Conservation (phyloP, 1,140 invertebrate species). For the Zophobas atratus region DNA sequence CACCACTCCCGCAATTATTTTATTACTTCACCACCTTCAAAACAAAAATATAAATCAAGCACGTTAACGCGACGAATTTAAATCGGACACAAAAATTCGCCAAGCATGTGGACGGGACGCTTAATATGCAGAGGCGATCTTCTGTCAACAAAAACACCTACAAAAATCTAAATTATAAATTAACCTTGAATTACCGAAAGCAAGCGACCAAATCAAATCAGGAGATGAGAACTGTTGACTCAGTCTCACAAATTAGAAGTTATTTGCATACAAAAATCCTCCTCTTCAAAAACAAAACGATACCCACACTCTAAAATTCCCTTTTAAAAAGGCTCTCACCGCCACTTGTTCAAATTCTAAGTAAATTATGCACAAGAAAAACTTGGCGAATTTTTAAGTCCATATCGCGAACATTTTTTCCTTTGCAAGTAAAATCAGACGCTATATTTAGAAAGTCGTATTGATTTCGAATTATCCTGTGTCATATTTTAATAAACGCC, state of each 20-base stretch:
- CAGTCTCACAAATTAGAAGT: background rate
- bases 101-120: too few species aligned
- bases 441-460: background rate
- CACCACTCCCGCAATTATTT: too few species aligned
- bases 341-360: conserved; percentile 14
- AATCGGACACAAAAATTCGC: too few species aligned
- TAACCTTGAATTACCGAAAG: conserved; percentile 27
- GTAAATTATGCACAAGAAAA: conserved; percentile 23
- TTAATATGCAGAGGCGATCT: too few species aligned
- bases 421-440: conserved; percentile 3
- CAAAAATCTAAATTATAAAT: background rate
- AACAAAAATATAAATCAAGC: too few species aligned
- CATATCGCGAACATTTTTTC: background rate
- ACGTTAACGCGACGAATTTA: too few species aligned
- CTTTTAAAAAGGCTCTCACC: conserved; percentile 12
- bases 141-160: too few species aligned
- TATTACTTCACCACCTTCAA: too few species aligned
- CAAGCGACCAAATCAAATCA: conserved; percentile 13
- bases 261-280: conserved; percentile 1
- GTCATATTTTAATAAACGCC: background rate
- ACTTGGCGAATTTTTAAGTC: background rate
- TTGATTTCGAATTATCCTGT: background rate
- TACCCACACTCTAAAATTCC: conserved; percentile 8
- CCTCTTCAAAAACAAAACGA: too few species aligned
- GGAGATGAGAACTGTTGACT: background rate